phyloP scores from a whole-genome alignment of 2,797 vertebrate genomes.

The Clarias platycephalus region DNA sequence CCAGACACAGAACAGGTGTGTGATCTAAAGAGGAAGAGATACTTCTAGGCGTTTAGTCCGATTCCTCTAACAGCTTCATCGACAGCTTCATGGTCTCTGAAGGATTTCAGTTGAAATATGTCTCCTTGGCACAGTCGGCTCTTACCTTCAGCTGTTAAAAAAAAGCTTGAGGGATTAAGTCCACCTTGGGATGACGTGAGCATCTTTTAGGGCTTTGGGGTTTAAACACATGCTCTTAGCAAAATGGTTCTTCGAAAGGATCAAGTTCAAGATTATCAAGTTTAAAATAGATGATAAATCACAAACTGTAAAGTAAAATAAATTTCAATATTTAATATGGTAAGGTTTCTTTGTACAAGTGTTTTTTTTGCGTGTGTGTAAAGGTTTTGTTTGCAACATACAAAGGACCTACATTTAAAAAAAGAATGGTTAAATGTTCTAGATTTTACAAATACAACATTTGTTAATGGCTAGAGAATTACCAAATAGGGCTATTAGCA shows the following conservation, averaged over 20 bases:
- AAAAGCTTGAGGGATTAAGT: neutral
- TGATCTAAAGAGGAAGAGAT: constrained; percentile 33
- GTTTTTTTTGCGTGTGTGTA: neutral
- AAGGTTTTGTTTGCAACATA: neutral
- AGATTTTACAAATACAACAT: neutral
- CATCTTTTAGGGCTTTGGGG: neutral
- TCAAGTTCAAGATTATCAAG: neutral
- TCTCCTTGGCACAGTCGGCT: neutral
- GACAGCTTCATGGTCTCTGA: constrained; percentile 6
- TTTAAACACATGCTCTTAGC: neutral
- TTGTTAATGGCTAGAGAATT: neutral
- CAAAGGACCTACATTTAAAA: neutral
- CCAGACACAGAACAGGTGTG: constrained; percentile 33
- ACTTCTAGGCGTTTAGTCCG: constrained; percentile 7
- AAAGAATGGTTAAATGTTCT: neutral
- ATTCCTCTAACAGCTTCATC: neutral
- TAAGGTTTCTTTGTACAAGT: neutral
- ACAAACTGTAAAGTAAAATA: neutral
- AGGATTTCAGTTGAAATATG: constrained; percentile 12
- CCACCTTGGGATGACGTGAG: neutral
- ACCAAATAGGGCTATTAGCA: neutral
- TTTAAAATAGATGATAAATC: neutral
- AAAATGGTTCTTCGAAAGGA: neutral
- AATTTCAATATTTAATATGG: no score
- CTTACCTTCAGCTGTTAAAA: neutral